Evolutionary conservation across 2,113 vertebrate species (phyloP), one percentile per base, ranked within the genome.

Genomic region (Jaculus jaculus): DNA sequence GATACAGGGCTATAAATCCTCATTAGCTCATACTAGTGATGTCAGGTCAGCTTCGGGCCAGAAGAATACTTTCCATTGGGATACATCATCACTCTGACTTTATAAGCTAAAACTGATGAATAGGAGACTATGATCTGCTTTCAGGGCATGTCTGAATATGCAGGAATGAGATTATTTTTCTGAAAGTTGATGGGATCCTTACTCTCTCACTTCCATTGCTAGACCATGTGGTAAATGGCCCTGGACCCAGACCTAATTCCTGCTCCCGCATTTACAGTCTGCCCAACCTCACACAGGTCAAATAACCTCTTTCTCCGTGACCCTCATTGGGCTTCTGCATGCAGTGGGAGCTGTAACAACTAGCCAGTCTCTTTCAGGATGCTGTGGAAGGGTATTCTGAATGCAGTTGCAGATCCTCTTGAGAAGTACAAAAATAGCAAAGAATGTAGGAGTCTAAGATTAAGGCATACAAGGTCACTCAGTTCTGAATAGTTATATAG

Each of bases 21-120:
- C 73, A 58, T 77, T 79, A 47, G 24, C 47, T 92, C 42, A 54
- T 1, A 5, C 11, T 54, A 82, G 83, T 95, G 96, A 96, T 83
- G 87, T 80, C 84, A 95, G 71, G 75, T 84, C 32, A 61, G 78
- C 21, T 15, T 3, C 94, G 85, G 87, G 84, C 75, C 63, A 78
- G 96, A 97, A 28, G 17, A 74, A 74, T 65, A 37, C 54, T 65
- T 58, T 94, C 63, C 87, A 69, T 15, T 32, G 16, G 13, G 92
- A 13, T 1, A 20, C 39, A 54, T 9, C 47, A 83, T 26, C 85
- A 21, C 24, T 83, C 89, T 84, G 51, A 34, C 58, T 94, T 94
- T 95, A 23, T 80, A 92, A 74, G 89, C 77, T 79, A 61, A 90
- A 87, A 85, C 66, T 71, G 72, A 84, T 58, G 83, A 94, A 95